These are phyloP conservation scores for Cebus imitator DNA, from an alignment of 2,113 vertebrate species.

Conservation along the genomic window DNA sequence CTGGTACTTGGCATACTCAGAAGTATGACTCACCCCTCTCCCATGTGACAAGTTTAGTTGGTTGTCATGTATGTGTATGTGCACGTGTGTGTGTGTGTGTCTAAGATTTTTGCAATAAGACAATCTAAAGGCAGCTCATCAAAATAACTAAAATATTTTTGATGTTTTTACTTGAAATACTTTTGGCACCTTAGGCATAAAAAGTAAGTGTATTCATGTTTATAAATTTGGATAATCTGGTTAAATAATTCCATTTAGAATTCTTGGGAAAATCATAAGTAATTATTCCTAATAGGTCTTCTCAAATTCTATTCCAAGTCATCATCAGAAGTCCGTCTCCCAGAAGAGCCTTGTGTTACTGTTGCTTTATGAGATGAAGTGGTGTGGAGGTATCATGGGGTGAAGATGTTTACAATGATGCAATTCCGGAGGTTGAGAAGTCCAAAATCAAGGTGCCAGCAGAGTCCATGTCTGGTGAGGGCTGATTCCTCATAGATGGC, in stretches of 20 bases:
- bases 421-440: neutral
- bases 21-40: neutral
- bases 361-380: neutral
- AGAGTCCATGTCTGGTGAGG: neutral
- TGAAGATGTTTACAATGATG: neutral
- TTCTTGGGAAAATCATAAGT: neutral
- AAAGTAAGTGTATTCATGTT: neutral
- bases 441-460: neutral
- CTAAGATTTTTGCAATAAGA: neutral
- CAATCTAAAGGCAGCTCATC: neutral
- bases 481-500: neutral
- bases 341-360: neutral
- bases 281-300: neutral
- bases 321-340: neutral
- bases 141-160: neutral
- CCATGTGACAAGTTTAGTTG: neutral
- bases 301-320: neutral
- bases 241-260: slow-evolving; percentile 24
- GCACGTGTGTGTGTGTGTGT: neutral
- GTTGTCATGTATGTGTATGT: neutral
- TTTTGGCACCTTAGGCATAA: neutral
- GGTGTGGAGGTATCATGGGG: neutral
- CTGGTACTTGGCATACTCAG: neutral
- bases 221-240: neutral
- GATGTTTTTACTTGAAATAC: neutral